Evolutionary conservation across 2,113 vertebrate species (phyloP), one percentile per base, ranked within the genome.

Genomic region (Osmerus eperlanus): DNA sequence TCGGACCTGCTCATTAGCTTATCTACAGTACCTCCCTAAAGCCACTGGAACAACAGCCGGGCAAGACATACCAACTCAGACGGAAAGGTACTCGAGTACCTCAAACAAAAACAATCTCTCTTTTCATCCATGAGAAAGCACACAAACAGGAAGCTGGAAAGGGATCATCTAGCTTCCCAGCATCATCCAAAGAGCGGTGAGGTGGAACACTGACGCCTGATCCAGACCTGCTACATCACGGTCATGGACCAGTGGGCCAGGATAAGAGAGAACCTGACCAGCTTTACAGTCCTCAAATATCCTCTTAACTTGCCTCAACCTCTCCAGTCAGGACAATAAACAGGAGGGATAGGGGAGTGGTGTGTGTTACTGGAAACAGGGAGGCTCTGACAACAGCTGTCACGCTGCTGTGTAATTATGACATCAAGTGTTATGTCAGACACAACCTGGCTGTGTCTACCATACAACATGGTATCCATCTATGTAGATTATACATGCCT

Each of bases 11-110:
- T 89, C 90, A 85, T 86, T 75, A 65, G 68, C 71, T 55, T 21
- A 84, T 89, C n/a, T 19, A n/a, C 15, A 0, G 54, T 87, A 88
- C 89, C 81, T 89, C 74, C 15, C 6, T 28, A 58, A 9, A 65
- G 23, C 59, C 77, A 75, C 79, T 19, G 7, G 18, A 70, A 25
- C 21, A 36, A 8, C 62, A 47, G 71, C 67, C 66, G 68, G 28
- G 56, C 65, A 78, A 78, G 73, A 84, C 74, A 86, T 83, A 85
- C 15, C 23, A 14, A 25, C 11, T 29, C 60, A 3, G 4, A 19
- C 7, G 58, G 58, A 23, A 13, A 78, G 61, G 15, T 63, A 63
- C 12, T 15, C 3, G 15, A 28, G 61, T 41, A 25, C n/a, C 1
- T 25, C 71, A 80, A 77, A 51, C 21, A 59, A 78, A 81, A 75